Conservation (phyloP, 2,113 vertebrate species). For the Lepus europaeus region DNA sequence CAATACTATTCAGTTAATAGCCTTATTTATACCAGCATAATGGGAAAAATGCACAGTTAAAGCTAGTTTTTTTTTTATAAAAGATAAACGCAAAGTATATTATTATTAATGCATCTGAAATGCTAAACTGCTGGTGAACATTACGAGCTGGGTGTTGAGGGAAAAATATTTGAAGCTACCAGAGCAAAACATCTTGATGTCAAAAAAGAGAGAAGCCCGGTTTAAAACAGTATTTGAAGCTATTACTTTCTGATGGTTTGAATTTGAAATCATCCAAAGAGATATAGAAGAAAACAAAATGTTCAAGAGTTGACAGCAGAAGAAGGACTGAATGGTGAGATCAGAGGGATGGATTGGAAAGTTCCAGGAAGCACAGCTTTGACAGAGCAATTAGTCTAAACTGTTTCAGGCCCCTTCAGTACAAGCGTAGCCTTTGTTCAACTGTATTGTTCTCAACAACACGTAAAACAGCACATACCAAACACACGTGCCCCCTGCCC, state of each 20-base stretch:
- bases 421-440: conserved; percentile 43
- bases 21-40: conserved; percentile 73
- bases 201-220: conserved; percentile 75
- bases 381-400: conserved; percentile 60
- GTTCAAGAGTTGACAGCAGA: conserved; percentile 74
- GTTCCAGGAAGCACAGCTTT: conserved; percentile 64
- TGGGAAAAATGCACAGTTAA: conserved; percentile 66
- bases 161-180: conserved; percentile 83
- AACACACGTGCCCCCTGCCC: too few relatives aligned
- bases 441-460: neutral
- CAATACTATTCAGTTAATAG: conserved; percentile 63
- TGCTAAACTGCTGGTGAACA: conserved; percentile 77
- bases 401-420: conserved; percentile 63
- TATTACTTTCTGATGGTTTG: conserved; percentile 80
- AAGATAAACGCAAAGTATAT: conserved; percentile 77
- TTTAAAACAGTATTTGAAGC: conserved; percentile 69
- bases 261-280: conserved; percentile 83
- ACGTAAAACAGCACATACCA: neutral
- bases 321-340: conserved; percentile 60
- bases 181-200: conserved; percentile 81
- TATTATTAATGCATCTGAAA: conserved; percentile 75
- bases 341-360: conserved; percentile 70
- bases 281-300: conserved; percentile 72
- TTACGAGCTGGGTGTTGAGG: conserved; percentile 74
- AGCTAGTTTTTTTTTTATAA: conserved; percentile 51